These are phyloP conservation scores for Gymnobelideus leadbeateri DNA, from an alignment of 2,113 vertebrate genomes.

Conservation along the genomic window DNA sequence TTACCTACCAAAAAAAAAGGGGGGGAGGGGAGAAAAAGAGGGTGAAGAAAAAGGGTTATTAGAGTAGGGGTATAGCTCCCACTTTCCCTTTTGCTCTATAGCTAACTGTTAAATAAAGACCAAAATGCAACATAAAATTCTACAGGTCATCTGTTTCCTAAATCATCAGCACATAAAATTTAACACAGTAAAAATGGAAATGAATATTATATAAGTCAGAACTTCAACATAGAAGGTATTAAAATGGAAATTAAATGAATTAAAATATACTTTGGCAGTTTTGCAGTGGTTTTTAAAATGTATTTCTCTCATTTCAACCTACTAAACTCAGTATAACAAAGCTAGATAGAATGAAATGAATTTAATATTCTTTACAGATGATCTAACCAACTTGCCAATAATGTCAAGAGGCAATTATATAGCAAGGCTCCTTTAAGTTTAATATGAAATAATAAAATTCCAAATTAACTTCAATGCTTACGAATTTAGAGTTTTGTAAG, in stretches of 20 bases:
- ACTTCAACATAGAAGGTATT: background rate
- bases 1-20: slow-evolving; percentile 90
- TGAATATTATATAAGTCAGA: slow-evolving; percentile 2
- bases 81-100: slow-evolving; percentile 38
- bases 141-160: slow-evolving; percentile 42
- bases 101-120: slow-evolving; percentile 56
- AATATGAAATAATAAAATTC: background rate
- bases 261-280: background rate
- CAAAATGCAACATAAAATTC: slow-evolving; percentile 19
- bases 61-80: slow-evolving; percentile 49
- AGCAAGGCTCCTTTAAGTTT: slow-evolving; percentile 44
- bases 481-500: background rate
- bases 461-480: background rate
- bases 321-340: background rate
- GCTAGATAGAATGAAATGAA: slow-evolving; percentile 16
- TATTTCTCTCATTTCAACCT: background rate
- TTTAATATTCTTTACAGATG: background rate
- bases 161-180: slow-evolving; percentile 55
- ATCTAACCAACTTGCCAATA: background rate
- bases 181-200: slow-evolving; percentile 16
- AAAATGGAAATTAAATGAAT: slow-evolving; percentile 7
- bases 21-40: background rate
- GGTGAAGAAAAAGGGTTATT: slow-evolving; percentile 71
- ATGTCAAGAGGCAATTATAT: background rate
- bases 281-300: background rate